phyloP scores from a whole-genome alignment of 2,113 vertebrate genomes.

The Irena cyanogastra region DNA sequence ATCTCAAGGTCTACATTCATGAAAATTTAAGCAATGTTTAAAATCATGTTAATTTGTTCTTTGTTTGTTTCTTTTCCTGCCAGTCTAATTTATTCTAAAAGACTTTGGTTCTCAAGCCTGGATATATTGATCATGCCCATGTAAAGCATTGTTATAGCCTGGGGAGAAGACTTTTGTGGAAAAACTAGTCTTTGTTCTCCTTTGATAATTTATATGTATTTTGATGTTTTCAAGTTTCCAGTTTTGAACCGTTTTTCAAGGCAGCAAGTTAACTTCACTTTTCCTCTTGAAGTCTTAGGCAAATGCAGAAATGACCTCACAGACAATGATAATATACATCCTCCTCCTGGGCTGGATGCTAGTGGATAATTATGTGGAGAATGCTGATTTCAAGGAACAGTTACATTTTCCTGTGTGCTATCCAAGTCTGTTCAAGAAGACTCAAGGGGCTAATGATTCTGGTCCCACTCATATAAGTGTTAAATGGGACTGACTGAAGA shows the following conservation, averaged over 20 bases:
- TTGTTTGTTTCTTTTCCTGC: conserved; percentile 79
- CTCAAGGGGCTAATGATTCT: background rate
- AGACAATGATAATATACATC: background rate
- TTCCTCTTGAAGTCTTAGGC: conserved; percentile 41
- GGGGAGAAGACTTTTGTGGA: conserved; percentile 74
- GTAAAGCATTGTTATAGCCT: conserved; percentile 76
- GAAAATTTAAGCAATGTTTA: conserved; percentile 83
- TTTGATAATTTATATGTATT: conserved; percentile 76
- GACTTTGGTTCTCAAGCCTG: conserved; percentile 76
- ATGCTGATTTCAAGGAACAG: conserved; percentile 27
- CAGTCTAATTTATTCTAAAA: conserved; percentile 81
- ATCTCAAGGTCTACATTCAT: conserved; percentile 81
- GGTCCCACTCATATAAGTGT: background rate
- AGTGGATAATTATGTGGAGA: conserved; percentile 4
- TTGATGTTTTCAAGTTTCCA: conserved; percentile 70
- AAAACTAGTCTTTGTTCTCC: conserved; percentile 79
- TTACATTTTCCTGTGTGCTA: background rate
- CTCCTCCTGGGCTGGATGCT: conserved; percentile 11
- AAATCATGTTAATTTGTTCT: conserved; percentile 84
- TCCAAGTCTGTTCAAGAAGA: background rate
- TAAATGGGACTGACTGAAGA: background rate
- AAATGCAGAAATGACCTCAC: conserved; percentile 39
- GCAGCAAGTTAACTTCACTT: conserved; percentile 37
- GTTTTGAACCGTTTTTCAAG: conserved; percentile 67
- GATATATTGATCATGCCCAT: conserved; percentile 72